A percentile compares a stretch with the other conserved stretches of the same genome.
These are phyloP conservation scores for Asobara japonica DNA, from an alignment of 1,140 invertebrate genomes.

Conservation along the genomic window DNA sequence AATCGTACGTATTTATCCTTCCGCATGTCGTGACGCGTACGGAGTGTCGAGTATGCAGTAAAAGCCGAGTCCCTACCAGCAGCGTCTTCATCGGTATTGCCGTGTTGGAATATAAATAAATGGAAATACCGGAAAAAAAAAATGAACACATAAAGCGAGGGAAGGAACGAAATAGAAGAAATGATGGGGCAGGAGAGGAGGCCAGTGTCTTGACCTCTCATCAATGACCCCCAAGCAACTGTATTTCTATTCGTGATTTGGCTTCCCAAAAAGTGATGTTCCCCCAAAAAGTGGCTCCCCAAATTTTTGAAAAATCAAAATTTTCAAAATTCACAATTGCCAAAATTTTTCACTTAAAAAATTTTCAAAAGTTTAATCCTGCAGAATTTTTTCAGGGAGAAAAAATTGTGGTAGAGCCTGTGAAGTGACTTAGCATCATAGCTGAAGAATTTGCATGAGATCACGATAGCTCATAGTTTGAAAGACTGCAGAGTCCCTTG, in stretches of 20 bases:
- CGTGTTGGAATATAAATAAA: background rate
- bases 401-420: too few relatives aligned
- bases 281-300: too few relatives aligned
- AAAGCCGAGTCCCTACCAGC: constrained; percentile 26
- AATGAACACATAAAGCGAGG: background rate
- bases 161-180: constrained; percentile 32
- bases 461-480: background rate
- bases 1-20: constrained; percentile 60
- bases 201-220: constrained; percentile 46
- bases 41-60: constrained; percentile 45
- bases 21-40: constrained; percentile 44
- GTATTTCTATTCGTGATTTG: too few relatives aligned
- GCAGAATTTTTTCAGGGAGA: too few relatives aligned
- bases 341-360: too few relatives aligned
- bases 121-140: background rate
- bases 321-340: too few relatives aligned
- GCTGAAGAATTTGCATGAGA: background rate
- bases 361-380: too few relatives aligned
- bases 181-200: constrained; percentile 25
- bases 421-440: background rate
- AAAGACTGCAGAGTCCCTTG: background rate
- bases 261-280: too few relatives aligned
- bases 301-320: too few relatives aligned
- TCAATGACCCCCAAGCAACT: constrained; percentile 44
- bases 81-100: constrained; percentile 43